Conservation (phyloP, 2,113 vertebrate genomes). For the Nycticorax nycticorax region DNA sequence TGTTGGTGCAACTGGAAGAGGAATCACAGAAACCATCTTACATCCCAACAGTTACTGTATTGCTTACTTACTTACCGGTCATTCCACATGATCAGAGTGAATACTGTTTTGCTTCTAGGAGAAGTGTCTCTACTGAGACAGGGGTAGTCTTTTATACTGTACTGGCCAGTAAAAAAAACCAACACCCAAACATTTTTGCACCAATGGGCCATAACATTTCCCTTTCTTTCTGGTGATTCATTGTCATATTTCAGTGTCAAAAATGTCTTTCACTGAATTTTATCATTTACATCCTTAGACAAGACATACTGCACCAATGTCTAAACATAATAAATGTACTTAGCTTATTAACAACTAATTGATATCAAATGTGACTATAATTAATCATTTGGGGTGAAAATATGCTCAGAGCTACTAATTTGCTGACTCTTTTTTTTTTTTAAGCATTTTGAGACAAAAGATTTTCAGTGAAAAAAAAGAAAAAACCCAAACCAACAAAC, state of each 20-base stretch:
- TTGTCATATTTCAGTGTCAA: neutral
- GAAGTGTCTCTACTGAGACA: neutral
- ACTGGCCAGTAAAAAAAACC: neutral
- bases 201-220: neutral
- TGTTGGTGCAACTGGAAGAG: neutral
- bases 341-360: neutral
- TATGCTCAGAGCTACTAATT: neutral
- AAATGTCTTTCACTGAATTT: neutral
- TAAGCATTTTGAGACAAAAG: neutral
- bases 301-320: neutral
- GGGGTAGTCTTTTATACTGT: neutral
- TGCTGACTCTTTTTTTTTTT: neutral
- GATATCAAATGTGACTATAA: neutral
- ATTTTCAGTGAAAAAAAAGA: neutral
- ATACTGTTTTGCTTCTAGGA: neutral
- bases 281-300: neutral
- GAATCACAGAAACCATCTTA: neutral
- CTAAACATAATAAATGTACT: neutral
- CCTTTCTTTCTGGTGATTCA: neutral
- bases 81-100: neutral
- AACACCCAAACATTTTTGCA: neutral
- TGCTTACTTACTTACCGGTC: neutral
- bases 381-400: neutral
- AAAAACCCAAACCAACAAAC: too few relatives aligned
- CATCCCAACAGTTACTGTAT: neutral